Evolutionary conservation across 2,888 invertebrate species (phyloP).

Genomic region (Homarus gammarus): DNA sequence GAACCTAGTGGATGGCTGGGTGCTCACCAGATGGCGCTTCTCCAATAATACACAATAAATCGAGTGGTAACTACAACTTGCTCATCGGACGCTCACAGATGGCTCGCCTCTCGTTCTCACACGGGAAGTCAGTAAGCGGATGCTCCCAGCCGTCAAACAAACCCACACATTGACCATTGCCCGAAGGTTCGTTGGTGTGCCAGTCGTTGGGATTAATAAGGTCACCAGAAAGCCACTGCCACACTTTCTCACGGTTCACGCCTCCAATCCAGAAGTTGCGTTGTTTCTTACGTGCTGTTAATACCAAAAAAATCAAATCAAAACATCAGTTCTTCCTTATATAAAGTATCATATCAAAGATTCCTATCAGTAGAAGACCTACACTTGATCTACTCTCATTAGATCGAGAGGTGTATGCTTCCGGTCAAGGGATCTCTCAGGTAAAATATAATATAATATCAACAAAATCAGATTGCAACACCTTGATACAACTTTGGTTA

Average conservation of each 20-base stretch:
- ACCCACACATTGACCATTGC: slow-evolving; percentile 49
- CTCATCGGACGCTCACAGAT: slow-evolving; percentile 26
- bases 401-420: no score
- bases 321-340: background rate
- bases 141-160: slow-evolving; percentile 63
- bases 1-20: background rate
- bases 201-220: slow-evolving; percentile 10
- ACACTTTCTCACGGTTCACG: slow-evolving; percentile 36
- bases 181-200: slow-evolving; percentile 57
- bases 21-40: background rate
- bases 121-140: slow-evolving; percentile 58
- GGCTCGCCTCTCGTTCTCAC: slow-evolving; percentile 44
- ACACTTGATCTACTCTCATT: background rate
- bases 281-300: slow-evolving; percentile 42
- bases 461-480: no score
- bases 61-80: background rate
- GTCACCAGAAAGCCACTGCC: slow-evolving; percentile 53
- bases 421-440: no score
- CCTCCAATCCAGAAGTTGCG: slow-evolving; percentile 65
- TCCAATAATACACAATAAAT: no score
- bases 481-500: no score
- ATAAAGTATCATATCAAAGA: background rate
- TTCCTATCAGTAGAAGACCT: background rate
- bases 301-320: no score
- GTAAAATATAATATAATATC: no score